Percentiles rank a stretch among this genome's conserved stretches.
These are phyloP conservation scores for Clistopyga incitator DNA, from an alignment of 2,888 invertebrate genomes.

Conservation along the genomic window DNA sequence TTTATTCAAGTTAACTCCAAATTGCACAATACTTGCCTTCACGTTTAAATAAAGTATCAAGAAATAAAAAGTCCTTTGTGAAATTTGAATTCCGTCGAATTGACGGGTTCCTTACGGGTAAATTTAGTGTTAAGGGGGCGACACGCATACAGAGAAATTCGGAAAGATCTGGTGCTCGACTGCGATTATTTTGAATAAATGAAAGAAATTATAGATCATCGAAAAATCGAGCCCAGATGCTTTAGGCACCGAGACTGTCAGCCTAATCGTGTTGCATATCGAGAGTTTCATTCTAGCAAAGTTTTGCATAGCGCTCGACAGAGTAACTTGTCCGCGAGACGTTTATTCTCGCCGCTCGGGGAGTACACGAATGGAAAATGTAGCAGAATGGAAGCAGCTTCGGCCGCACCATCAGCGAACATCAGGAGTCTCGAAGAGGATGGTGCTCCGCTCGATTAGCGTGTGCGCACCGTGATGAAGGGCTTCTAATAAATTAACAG, in stretches of 20 bases:
- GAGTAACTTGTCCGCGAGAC: slow-evolving; percentile 55
- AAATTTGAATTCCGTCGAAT: no score
- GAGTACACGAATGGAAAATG: slow-evolving; percentile 30
- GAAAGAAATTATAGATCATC: no score
- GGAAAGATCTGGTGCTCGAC: no score
- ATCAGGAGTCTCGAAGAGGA: slow-evolving; percentile 44
- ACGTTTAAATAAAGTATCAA: no score
- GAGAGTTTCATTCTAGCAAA: slow-evolving; percentile 25
- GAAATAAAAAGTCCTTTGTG: no score
- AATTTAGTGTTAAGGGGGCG: no score
- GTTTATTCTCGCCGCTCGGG: slow-evolving; percentile 58
- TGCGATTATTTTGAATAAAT: no score
- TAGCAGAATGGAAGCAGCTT: slow-evolving; percentile 58
- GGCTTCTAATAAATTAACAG: slow-evolving; percentile 57
- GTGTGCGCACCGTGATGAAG: slow-evolving; percentile 72
- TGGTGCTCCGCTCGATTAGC: slow-evolving; percentile 75
- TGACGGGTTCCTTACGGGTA: no score
- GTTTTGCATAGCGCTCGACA: slow-evolving; percentile 23
- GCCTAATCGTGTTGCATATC: slow-evolving; percentile 33
- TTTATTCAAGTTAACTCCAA: no score
- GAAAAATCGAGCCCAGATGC: background rate
- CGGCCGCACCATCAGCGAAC: slow-evolving; percentile 49
- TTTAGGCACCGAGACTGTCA: slow-evolving; percentile 8
- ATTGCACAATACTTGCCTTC: no score
- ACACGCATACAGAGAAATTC: no score